These are phyloP conservation scores for Melieria omissa DNA, from an alignment of 2,888 invertebrate species.

Conservation along the genomic window DNA sequence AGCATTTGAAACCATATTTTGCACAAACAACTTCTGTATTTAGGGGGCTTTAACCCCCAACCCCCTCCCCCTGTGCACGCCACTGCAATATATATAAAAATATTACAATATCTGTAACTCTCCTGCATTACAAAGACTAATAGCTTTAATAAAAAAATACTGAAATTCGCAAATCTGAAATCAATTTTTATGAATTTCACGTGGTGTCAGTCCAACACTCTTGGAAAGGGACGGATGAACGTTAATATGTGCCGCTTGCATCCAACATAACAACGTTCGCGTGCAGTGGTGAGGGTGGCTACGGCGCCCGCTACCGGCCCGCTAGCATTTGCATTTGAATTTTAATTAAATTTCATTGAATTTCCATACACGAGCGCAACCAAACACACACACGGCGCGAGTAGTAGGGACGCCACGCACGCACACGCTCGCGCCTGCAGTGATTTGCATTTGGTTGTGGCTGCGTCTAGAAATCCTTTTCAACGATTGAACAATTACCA, in stretches of 20 bases:
- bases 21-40: too few species aligned
- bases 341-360: slow-evolving; percentile 10
- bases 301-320: neutral
- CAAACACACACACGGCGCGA: too few species aligned
- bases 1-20: too few species aligned
- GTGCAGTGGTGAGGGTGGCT: neutral
- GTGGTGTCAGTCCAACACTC: too few species aligned
- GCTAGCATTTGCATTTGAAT: slow-evolving; percentile 4
- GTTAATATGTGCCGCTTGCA: neutral
- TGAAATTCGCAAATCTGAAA: neutral
- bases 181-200: too few species aligned
- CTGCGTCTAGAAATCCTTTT: neutral
- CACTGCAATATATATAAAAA: too few species aligned
- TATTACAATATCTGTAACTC: too few species aligned
- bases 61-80: too few species aligned
- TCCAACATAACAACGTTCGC: neutral
- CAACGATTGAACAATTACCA: slow-evolving; percentile 19
- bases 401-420: neutral
- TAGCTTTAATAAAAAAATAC: neutral
- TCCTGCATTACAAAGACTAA: neutral
- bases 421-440: neutral
- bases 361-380: neutral
- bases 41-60: too few species aligned
- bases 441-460: too few species aligned
- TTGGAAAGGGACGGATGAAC: neutral